Evolutionary conservation across 2,113 vertebrate genomes (phyloP).

Genomic region (Gasterosteus nipponicus): DNA sequence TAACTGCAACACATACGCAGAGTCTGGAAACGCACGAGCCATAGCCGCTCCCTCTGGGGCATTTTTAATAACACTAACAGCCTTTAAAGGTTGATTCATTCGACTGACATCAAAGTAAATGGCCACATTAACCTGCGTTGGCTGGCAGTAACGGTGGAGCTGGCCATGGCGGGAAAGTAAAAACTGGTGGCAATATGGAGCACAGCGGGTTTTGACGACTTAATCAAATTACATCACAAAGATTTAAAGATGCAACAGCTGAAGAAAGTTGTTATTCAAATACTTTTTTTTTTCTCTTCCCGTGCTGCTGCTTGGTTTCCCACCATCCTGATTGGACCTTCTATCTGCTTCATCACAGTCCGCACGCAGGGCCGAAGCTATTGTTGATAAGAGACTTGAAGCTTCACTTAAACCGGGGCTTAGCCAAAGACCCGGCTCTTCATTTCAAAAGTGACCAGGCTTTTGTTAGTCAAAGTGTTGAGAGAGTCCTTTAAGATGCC

Average conservation of each 20-base stretch:
- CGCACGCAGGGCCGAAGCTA: constrained; percentile 45
- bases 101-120: constrained; percentile 68
- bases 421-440: constrained; percentile 69
- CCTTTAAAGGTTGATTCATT: constrained; percentile 75
- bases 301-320: constrained; percentile 55
- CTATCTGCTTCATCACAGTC: constrained; percentile 58
- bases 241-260: constrained; percentile 51
- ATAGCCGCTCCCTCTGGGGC: constrained; percentile 59
- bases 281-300: constrained; percentile 21
- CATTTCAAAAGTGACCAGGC: constrained; percentile 73
- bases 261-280: constrained; percentile 53
- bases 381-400: constrained; percentile 71
- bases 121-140: constrained; percentile 68
- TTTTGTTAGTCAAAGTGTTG: constrained; percentile 66
- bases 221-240: constrained; percentile 61
- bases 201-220: constrained; percentile 52
- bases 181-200: constrained; percentile 47
- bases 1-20: constrained; percentile 70
- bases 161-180: constrained; percentile 26
- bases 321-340: constrained; percentile 56
- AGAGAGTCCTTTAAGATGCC: constrained; percentile 62
- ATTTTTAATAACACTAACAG: constrained; percentile 79
- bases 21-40: constrained; percentile 51
- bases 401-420: constrained; percentile 71
- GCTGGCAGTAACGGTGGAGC: constrained; percentile 43